Percentiles rank a stretch among this genome's conserved stretches.
Evolutionary conservation across 2,888 invertebrate genomes (phyloP).

Genomic region (Leptinotarsa tumamoca): DNA sequence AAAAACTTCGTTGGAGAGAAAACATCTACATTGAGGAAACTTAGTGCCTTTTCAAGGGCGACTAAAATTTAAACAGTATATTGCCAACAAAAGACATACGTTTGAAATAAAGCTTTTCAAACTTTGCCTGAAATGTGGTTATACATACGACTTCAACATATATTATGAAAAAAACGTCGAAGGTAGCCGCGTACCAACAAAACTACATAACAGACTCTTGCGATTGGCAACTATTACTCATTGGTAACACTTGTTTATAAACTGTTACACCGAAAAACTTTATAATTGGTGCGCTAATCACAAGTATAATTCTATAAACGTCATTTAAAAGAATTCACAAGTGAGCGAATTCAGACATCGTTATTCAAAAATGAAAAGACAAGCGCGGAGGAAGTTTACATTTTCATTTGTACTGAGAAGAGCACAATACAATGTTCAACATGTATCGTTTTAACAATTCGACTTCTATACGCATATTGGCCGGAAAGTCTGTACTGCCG

Average conservation of each 20-base stretch:
- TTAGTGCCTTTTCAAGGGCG: background rate
- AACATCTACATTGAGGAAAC: background rate
- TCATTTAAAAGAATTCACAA: background rate
- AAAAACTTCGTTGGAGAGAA: background rate
- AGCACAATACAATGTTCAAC: too few species aligned
- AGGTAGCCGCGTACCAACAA: background rate
- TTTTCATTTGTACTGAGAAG: too few species aligned
- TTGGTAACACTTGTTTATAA: background rate
- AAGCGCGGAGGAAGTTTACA: too few species aligned
- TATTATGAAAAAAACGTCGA: background rate
- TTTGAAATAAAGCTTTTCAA: background rate
- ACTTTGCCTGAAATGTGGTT: background rate
- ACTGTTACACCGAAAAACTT: slow-evolving; percentile 20
- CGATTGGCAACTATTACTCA: background rate
- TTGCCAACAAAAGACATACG: background rate
- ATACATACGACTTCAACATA: background rate
- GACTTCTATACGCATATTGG: too few species aligned
- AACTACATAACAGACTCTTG: background rate
- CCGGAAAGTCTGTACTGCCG: too few species aligned
- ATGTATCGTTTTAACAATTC: too few species aligned
- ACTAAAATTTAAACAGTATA: background rate
- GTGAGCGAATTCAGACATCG: too few species aligned
- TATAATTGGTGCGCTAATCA: slow-evolving; percentile 6
- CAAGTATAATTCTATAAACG: background rate
- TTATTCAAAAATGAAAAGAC: too few species aligned